phyloP scores from a whole-genome alignment of 2,113 vertebrate genomes.

The Melanerpes aurifrons region DNA sequence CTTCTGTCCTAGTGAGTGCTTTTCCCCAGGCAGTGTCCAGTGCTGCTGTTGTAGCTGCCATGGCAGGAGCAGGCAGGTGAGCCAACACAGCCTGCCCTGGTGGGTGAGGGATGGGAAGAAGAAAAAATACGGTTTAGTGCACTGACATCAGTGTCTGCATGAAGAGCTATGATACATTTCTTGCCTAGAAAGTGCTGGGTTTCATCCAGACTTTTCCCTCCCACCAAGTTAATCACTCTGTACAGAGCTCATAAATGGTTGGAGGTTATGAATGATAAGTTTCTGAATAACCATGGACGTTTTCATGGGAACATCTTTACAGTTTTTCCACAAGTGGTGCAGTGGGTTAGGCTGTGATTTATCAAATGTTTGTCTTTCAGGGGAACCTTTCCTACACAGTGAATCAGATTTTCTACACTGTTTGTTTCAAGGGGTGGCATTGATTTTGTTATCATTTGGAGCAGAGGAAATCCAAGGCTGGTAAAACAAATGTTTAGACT shows the following conservation, averaged over 20 bases:
- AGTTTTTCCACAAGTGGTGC: background rate
- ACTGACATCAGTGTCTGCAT: background rate
- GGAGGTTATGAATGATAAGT: background rate
- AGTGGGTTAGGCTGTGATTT: background rate
- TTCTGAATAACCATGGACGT: background rate
- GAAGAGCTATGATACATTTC: background rate
- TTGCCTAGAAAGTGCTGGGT: background rate
- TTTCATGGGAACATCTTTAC: background rate
- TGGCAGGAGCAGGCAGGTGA: background rate
- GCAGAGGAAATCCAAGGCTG: background rate
- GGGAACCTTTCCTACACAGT: background rate
- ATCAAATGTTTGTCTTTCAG: background rate
- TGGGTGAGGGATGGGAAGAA: background rate
- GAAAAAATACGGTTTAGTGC: background rate
- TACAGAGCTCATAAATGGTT: slow-evolving; percentile 8
- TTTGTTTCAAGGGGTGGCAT: background rate
- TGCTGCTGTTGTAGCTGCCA: background rate
- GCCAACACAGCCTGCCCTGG: background rate
- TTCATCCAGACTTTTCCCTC: slow-evolving; percentile 1
- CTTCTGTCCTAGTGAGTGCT: background rate
- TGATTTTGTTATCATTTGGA: background rate
- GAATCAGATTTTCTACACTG: background rate
- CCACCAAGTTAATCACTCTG: background rate
- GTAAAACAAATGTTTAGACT: background rate
- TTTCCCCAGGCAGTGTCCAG: background rate